These are phyloP conservation scores for Monochamus saltuarius DNA, from an alignment of 1,140 invertebrate genomes.

Conservation along the genomic window DNA sequence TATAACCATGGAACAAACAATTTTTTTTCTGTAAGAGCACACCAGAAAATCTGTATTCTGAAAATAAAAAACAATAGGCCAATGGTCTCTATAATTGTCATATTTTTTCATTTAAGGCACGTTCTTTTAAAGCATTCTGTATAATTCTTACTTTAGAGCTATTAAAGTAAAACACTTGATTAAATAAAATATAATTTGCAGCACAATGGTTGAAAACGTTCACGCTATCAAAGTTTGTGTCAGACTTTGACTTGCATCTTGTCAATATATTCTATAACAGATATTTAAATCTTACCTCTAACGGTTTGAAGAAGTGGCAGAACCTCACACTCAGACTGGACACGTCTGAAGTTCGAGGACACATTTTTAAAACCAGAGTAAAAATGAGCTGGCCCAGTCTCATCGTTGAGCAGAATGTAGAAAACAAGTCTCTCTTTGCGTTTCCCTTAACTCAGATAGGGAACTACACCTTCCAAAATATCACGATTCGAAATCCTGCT, in stretches of 20 bases:
- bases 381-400: constrained; percentile 74
- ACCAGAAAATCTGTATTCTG: too few relatives aligned
- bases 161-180: too few relatives aligned
- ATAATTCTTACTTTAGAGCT: too few relatives aligned
- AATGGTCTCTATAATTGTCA: too few relatives aligned
- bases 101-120: too few relatives aligned
- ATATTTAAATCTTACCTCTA: constrained; percentile 58
- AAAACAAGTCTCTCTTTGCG: constrained; percentile 58
- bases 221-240: constrained; percentile 61
- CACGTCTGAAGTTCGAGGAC: constrained; percentile 72
- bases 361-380: constrained; percentile 70
- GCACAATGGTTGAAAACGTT: constrained; percentile 74
- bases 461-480: constrained; percentile 67
- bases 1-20: too few relatives aligned
- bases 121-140: too few relatives aligned
- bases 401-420: constrained; percentile 45
- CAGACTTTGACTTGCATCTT: constrained; percentile 64
- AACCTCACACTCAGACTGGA: constrained; percentile 76
- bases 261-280: constrained; percentile 59
- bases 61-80: too few relatives aligned
- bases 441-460: constrained; percentile 84
- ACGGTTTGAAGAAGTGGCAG: constrained; percentile 54
- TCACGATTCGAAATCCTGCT: constrained; percentile 65
- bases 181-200: constrained; percentile 44
- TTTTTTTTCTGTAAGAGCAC: too few relatives aligned